Evolutionary conservation across 92 coral and sea anemone species (phyloP).

Genomic region (Phymanthus crucifer): DNA sequence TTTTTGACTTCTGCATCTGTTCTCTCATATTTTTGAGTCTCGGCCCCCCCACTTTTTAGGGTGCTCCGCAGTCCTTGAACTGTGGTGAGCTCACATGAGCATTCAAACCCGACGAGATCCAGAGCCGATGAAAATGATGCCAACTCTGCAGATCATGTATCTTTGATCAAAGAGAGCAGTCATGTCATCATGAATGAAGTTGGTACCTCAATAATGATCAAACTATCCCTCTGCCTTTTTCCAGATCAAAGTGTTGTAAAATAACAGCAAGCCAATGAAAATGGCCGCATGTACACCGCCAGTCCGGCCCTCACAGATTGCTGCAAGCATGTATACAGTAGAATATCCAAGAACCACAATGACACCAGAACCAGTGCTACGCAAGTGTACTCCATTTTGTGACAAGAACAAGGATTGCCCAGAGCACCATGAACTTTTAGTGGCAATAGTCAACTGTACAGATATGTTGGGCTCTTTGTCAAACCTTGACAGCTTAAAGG

Average conservation of each 20-base stretch:
- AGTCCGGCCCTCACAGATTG: constrained; percentile 35
- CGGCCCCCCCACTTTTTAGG: too few relatives aligned
- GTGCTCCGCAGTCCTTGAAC: too few relatives aligned
- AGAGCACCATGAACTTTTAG: constrained; percentile 91
- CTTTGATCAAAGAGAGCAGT: too few relatives aligned
- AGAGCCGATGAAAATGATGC: too few relatives aligned
- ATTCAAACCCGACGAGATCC: too few relatives aligned
- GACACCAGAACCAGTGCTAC: constrained; percentile 68
- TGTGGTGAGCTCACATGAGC: too few relatives aligned
- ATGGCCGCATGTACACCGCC: constrained; percentile 47
- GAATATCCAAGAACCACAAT: constrained; percentile 62
- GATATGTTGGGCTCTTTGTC: constrained; percentile 94
- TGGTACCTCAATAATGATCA: background rate
- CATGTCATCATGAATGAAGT: too few relatives aligned
- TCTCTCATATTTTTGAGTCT: too few relatives aligned
- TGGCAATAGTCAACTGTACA: constrained; percentile 92
- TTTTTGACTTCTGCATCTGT: too few relatives aligned
- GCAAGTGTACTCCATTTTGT: constrained; percentile 96
- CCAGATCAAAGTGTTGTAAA: constrained; percentile 12
- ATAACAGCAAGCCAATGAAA: background rate
- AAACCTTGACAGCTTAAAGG: constrained; percentile 85
- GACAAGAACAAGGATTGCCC: constrained; percentile 91
- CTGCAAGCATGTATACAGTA: constrained; percentile 53
- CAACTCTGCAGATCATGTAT: too few relatives aligned
- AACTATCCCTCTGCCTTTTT: background rate